Evolutionary conservation across 23 tunicate species (phyloP), one percentile per base, ranked within the genome.

Genomic region (Oikopleura dioica): DNA sequence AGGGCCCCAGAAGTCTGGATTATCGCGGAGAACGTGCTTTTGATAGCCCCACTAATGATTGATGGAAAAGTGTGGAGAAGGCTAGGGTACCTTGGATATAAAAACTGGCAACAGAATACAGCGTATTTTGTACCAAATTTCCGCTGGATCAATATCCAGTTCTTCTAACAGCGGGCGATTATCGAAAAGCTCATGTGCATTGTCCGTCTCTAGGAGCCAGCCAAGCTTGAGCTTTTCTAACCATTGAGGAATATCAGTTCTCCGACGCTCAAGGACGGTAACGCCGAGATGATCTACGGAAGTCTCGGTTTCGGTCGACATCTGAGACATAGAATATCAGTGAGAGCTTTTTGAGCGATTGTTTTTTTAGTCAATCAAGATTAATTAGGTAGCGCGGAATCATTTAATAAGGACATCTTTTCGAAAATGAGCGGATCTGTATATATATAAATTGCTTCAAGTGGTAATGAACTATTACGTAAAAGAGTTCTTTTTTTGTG

Each of bases 1-100:
- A 1, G 98, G 98, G 23, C 98, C 98, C 98, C 98, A 92, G 75
- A 92, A 92, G 69, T 92, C 98, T 37, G 98, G 98, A 76, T 78
- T 92, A 1, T 85, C 87, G 0, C 92, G 83, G 12, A 92, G 36
- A 23, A 92, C 81, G 34, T 81, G 68, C 29, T 84, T 80, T 78
- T 86, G 82, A 59, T 87, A 86, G 1, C 98, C 98, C 51, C 87
- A 81, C 24, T 63, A 28, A 63, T 12, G 16, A 5, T 44, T 9
- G 16, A 44, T n/a, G n/a, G n/a, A n/a, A n/a, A n/a, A n/a, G n/a
- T n/a, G n/a, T n/a, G n/a, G n/a, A n/a, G n/a, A n/a, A n/a, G n/a
- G n/a, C n/a, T n/a, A n/a, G n/a, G n/a, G n/a, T n/a, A n/a, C n/a
- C n/a, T n/a, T n/a, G n/a, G n/a, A n/a, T n/a, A n/a, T n/a, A n/a